These are phyloP conservation scores for Formica exsecta DNA, from an alignment of 1,140 invertebrate genomes.

Conservation along the genomic window DNA sequence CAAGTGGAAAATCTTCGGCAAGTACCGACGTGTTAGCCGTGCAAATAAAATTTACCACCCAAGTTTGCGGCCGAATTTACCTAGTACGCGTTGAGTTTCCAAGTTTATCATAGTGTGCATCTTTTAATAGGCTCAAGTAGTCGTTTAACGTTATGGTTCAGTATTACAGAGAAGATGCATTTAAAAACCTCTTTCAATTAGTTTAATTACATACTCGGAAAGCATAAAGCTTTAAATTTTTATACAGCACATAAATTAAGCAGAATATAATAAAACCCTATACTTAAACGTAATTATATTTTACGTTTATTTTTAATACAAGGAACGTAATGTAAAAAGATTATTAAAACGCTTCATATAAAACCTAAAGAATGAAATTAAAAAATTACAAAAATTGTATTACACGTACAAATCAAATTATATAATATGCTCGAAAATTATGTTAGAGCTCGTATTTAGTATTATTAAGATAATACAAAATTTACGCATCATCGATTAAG, in stretches of 20 bases:
- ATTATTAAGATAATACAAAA: slow-evolving; percentile 34
- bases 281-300: not conserved
- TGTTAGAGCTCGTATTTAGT: not conserved
- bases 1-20: slow-evolving; percentile 56
- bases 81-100: slow-evolving; percentile 34
- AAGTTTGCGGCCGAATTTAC: slow-evolving; percentile 54
- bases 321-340: not conserved
- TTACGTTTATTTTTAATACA: not conserved
- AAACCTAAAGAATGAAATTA: not conserved
- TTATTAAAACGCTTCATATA: not conserved
- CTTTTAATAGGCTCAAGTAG: slow-evolving; percentile 55
- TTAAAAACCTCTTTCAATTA: not conserved
- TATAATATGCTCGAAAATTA: not conserved
- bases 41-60: slow-evolving; percentile 64
- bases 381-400: not conserved
- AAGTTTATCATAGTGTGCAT: slow-evolving; percentile 58
- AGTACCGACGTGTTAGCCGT: slow-evolving; percentile 57
- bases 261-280: not conserved
- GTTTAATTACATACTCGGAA: not conserved
- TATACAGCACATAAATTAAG: not conserved
- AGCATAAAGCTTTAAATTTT: not conserved
- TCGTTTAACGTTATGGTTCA: not conserved
- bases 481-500: slow-evolving; percentile 46
- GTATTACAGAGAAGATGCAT: not conserved
- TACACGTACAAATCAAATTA: not conserved